Percentiles rank a stretch among this genome's conserved stretches.
These are phyloP conservation scores for Cricetomys ansorgei DNA, from an alignment of 2,113 vertebrate species.

Conservation along the genomic window DNA sequence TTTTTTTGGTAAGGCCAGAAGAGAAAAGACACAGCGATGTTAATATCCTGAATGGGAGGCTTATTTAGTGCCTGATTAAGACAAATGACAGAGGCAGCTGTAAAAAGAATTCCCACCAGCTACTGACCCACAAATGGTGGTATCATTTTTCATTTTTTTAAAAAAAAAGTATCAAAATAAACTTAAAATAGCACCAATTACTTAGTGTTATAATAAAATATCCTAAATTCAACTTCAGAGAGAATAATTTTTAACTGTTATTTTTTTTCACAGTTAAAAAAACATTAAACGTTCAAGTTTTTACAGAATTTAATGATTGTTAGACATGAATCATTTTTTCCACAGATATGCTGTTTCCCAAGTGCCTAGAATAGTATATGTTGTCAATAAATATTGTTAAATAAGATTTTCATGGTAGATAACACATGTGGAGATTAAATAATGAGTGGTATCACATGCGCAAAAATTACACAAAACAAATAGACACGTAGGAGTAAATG, in stretches of 20 bases:
- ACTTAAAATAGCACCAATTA: constrained; percentile 67
- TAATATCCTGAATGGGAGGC: constrained; percentile 72
- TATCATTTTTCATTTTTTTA: constrained; percentile 77
- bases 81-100: constrained; percentile 87
- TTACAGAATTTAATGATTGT: not conserved
- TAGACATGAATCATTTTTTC: constrained; percentile 22
- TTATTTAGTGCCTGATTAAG: constrained; percentile 83
- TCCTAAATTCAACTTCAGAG: constrained; percentile 35
- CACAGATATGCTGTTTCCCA: not conserved
- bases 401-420: not conserved
- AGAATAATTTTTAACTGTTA: constrained; percentile 12
- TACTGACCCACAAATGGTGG: constrained; percentile 76
- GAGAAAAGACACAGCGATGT: constrained; percentile 64
- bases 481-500: not conserved
- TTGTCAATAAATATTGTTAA: not conserved
- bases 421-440: not conserved
- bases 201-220: constrained; percentile 56
- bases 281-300: constrained; percentile 36
- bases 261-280: constrained; percentile 45
- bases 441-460: not conserved
- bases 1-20: constrained; percentile 31
- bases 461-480: not conserved
- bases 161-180: constrained; percentile 74
- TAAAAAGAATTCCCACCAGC: constrained; percentile 81
- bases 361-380: not conserved